phyloP scores from a whole-genome alignment of 2,797 vertebrate genomes.

The Danio aesculapii region DNA sequence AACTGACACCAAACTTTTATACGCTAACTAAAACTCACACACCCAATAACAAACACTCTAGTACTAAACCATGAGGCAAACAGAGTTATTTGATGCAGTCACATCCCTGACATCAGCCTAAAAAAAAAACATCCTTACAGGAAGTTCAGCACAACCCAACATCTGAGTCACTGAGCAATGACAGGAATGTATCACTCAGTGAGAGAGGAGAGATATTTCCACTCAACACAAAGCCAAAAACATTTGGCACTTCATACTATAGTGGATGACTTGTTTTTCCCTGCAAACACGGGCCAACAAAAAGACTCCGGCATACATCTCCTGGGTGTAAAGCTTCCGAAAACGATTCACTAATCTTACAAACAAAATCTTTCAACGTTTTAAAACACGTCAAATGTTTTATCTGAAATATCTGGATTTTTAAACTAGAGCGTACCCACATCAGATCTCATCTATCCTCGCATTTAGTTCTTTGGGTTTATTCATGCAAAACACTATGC shows the following conservation, averaged over 20 bases:
- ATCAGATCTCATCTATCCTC: background rate
- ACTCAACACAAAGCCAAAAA: slow-evolving; percentile 47
- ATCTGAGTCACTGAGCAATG: slow-evolving; percentile 60
- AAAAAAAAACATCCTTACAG: slow-evolving; percentile 46
- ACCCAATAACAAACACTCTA: background rate
- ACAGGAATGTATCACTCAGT: slow-evolving; percentile 50
- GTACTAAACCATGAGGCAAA: background rate
- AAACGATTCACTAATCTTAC: background rate
- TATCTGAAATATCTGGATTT: slow-evolving; percentile 12
- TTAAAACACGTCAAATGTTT: background rate
- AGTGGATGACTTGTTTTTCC: slow-evolving; percentile 47
- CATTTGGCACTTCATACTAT: slow-evolving; percentile 48
- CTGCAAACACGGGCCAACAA: slow-evolving; percentile 34
- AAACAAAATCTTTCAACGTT: slow-evolving; percentile 7
- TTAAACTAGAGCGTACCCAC: background rate
- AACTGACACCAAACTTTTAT: background rate
- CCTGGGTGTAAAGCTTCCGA: slow-evolving; percentile 5
- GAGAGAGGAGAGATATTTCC: slow-evolving; percentile 42
- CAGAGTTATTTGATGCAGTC: background rate
- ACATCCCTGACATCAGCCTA: slow-evolving; percentile 22
- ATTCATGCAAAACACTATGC: slow-evolving; percentile 33
- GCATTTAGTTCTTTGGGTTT: background rate
- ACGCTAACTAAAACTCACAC: background rate
- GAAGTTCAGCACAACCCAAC: slow-evolving; percentile 44
- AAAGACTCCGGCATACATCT: slow-evolving; percentile 20